Evolutionary conservation across 2,888 invertebrate species (phyloP).

Genomic region (Celastrina argiolus): DNA sequence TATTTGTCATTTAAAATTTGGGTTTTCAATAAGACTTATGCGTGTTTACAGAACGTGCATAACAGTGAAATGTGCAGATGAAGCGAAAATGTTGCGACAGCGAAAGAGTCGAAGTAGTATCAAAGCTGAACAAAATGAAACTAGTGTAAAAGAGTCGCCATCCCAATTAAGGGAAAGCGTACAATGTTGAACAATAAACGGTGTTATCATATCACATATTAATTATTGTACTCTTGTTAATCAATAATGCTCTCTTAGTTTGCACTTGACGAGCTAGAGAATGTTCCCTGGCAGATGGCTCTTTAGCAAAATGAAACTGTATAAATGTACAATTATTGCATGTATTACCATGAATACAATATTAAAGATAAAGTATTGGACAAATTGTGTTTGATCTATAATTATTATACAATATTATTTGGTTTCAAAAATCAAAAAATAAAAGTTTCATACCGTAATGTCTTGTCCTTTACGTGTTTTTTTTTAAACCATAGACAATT

Average conservation of each 20-base stretch:
- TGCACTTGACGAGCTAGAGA: neutral
- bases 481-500: neutral
- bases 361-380: neutral
- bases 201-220: neutral
- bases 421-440: too few species aligned
- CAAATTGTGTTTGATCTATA: neutral
- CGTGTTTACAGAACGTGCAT: slow-evolving; percentile 66
- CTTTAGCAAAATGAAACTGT: neutral
- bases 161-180: neutral
- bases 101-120: slow-evolving; percentile 37
- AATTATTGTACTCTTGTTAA: too few species aligned
- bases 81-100: slow-evolving; percentile 76
- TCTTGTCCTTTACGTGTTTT: neutral
- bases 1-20: too few species aligned
- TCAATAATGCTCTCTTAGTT: too few species aligned
- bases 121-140: slow-evolving; percentile 35
- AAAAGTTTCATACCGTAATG: too few species aligned
- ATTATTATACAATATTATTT: too few species aligned
- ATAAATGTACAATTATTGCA: neutral
- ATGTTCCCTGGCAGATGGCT: neutral
- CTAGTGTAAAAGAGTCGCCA: slow-evolving; percentile 27
- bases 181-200: neutral
- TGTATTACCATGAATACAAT: neutral
- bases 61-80: slow-evolving; percentile 80
- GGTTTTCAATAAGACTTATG: neutral